Conservation (phyloP, 2,113 vertebrate genomes). For the Oriolus oriolus region DNA sequence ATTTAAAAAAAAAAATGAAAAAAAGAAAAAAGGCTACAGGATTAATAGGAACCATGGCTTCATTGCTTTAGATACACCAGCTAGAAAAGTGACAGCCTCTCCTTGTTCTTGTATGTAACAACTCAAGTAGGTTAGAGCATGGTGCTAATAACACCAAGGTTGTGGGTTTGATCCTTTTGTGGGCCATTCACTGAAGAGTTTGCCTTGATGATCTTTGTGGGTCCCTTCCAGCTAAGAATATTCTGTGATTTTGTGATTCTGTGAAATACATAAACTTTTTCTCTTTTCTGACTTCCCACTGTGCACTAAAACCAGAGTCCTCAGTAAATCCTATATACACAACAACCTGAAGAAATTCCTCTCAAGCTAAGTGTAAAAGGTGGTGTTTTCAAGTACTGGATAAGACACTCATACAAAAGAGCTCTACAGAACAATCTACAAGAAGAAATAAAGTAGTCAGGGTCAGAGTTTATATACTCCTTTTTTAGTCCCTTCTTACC, state of each 20-base stretch:
- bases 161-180: not conserved
- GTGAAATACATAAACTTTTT: not conserved
- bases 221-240: not conserved
- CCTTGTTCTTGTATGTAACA: not conserved
- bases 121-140: not conserved
- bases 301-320: not conserved
- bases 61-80: not conserved
- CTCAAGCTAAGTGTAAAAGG: not conserved
- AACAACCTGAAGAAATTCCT: not conserved
- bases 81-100: not conserved
- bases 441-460: not conserved
- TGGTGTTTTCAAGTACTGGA: not conserved
- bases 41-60: not conserved
- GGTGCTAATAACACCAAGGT: not conserved
- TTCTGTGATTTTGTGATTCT: not conserved
- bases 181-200: not conserved
- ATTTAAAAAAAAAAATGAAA: not conserved
- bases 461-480: not conserved
- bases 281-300: not conserved
- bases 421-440: not conserved
- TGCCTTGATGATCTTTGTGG: not conserved
- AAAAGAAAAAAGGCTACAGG: rapidly evolving
- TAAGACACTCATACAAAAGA: not conserved
- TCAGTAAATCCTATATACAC: not conserved
- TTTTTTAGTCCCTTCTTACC: not conserved